phyloP scores from a whole-genome alignment of 2,113 vertebrate species.

The Carassius gibelio region DNA sequence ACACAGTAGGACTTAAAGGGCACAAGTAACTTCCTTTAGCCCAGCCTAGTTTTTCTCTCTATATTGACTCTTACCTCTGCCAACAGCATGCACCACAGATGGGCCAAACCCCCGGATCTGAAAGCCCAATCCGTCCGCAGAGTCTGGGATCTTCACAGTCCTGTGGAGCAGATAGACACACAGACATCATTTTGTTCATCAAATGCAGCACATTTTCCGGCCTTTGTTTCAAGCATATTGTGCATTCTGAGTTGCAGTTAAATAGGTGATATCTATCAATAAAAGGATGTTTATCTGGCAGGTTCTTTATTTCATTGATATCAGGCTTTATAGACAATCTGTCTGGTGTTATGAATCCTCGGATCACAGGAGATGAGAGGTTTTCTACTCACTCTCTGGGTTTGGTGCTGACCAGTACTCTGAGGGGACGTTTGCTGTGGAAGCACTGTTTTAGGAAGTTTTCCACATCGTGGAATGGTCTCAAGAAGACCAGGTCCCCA shows the following conservation, averaged over 20 bases:
- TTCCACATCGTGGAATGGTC: constrained; percentile 93
- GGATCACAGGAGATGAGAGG: neutral
- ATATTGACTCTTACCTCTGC: constrained; percentile 80
- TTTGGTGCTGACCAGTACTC: constrained; percentile 94
- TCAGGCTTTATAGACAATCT: neutral
- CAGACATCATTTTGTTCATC: neutral
- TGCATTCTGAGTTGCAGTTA: neutral
- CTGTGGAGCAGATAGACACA: constrained; percentile 67
- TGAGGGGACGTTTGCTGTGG: constrained; percentile 84
- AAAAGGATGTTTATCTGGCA: constrained; percentile 32
- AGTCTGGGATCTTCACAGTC: constrained; percentile 96
- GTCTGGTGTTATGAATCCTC: neutral
- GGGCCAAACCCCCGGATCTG: constrained; percentile 97
- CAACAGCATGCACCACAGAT: constrained; percentile 97
- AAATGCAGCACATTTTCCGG: neutral
- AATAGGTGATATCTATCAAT: constrained; percentile 18
- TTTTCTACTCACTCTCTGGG: constrained; percentile 89
- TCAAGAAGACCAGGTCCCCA: constrained; percentile 91
- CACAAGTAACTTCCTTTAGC: neutral
- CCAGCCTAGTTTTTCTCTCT: neutral
- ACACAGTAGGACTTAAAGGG: constrained; percentile 23
- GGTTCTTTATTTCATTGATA: neutral
- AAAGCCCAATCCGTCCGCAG: constrained; percentile 93
- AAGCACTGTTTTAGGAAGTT: constrained; percentile 89
- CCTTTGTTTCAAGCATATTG: neutral